Conservation (phyloP, 2,113 vertebrate species). For the Pitta sordida region DNA sequence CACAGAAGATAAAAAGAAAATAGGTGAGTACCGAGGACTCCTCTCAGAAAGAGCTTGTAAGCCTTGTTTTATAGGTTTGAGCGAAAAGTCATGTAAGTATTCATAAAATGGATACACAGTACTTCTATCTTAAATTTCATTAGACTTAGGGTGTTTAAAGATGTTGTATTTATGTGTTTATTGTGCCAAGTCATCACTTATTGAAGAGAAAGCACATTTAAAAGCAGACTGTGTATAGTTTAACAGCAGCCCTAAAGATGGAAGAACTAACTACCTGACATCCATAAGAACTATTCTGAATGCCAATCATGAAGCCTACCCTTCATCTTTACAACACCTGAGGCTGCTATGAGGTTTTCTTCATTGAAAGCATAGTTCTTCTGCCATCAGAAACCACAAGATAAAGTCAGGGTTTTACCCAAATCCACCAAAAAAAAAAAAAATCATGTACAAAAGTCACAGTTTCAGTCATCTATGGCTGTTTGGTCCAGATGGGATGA, state of each 20-base stretch:
- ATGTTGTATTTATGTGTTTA: neutral
- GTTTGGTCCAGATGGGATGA: neutral
- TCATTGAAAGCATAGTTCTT: constrained; percentile 1
- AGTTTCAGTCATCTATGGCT: neutral
- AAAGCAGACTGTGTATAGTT: neutral
- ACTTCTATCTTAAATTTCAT: neutral
- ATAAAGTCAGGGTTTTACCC: neutral
- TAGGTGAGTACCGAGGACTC: neutral
- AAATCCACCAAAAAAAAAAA: neutral
- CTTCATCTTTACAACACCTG: constrained; percentile 11
- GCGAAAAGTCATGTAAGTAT: neutral
- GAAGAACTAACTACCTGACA: neutral
- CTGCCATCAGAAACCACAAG: neutral
- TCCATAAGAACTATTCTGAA: neutral
- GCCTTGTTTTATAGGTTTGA: neutral
- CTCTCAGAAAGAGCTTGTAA: neutral
- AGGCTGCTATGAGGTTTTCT: neutral
- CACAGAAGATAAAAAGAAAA: neutral
- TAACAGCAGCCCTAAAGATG: neutral
- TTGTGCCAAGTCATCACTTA: neutral
- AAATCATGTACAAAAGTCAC: neutral
- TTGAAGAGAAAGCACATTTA: neutral
- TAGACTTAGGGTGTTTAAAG: neutral
- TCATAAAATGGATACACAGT: neutral
- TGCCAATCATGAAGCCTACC: neutral